These are phyloP conservation scores for Halictus quadricinctus DNA, from an alignment of 2,888 invertebrate species.

Conservation along the genomic window DNA sequence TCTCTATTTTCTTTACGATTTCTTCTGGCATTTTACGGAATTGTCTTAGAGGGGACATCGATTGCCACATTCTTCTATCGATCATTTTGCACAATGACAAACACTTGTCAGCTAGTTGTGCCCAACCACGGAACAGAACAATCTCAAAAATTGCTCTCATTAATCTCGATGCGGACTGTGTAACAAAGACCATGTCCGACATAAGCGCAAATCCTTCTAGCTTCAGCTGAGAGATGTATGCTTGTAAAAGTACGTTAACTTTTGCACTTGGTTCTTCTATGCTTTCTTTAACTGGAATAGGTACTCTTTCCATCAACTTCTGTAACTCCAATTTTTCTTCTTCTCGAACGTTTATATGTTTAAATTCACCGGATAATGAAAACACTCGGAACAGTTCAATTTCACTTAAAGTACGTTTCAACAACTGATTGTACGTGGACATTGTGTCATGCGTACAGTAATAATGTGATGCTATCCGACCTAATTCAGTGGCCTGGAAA, in stretches of 20 bases:
- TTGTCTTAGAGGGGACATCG: slow-evolving; percentile 98
- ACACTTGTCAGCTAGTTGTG: slow-evolving; percentile 97
- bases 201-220: slow-evolving; percentile 99
- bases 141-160: slow-evolving; percentile 99
- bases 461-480: slow-evolving; percentile 98
- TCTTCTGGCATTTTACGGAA: slow-evolving; percentile 99
- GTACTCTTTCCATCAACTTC: slow-evolving; percentile 96
- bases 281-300: slow-evolving; percentile 99
- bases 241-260: slow-evolving; percentile 96
- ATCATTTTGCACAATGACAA: slow-evolving; percentile 99
- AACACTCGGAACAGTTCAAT: slow-evolving; percentile 99
- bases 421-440: slow-evolving; percentile 96
- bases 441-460: slow-evolving; percentile 99
- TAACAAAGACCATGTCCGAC: slow-evolving; percentile 99
- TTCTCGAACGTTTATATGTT: slow-evolving; percentile 94
- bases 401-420: slow-evolving; percentile 98
- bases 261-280: slow-evolving; percentile 99
- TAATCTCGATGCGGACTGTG: slow-evolving; percentile 97
- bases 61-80: slow-evolving; percentile 99
- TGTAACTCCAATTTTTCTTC: slow-evolving; percentile 98
- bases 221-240: slow-evolving; percentile 99
- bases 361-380: slow-evolving; percentile 98
- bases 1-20: slow-evolving; percentile 98
- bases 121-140: slow-evolving; percentile 96
- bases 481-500: slow-evolving; percentile 95